Evolutionary conservation across 2,888 invertebrate species (phyloP), one percentile per base, ranked within the genome.

Genomic region (Andrena bucephala): DNA sequence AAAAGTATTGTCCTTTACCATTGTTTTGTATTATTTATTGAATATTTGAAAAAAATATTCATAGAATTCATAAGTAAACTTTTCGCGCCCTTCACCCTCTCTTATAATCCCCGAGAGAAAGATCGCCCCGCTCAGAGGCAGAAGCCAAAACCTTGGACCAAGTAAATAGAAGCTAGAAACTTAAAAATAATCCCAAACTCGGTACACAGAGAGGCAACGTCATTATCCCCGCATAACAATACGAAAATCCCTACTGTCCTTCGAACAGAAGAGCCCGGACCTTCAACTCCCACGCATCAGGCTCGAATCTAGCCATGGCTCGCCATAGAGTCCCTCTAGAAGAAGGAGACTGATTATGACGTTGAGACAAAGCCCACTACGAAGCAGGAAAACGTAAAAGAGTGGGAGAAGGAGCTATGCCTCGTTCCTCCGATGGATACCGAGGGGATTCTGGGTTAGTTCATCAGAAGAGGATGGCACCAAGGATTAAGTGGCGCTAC

Each of bases 401-500:
- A 54, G 16, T 13, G 33, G 10, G 57, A 57, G 27, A 24, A 57
- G 57, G 27, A 57, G 42, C 42, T 5, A 42, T 16, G 42, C 42
- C 13, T 57, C 27, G 24, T 24, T 57, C 57, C 24, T 27, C 57
- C 10, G 24, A 57, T 31, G 60, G 13, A 48, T 42, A 42, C 42
- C 16, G 16, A 16, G 42, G 5, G 42, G 42, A 42, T 16, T 4
- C 42, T 16, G 42, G 0, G 42, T 5, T 42, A 1, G 16, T 42
- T 5, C 16, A 0, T 42, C 16, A 42, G 42, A 16, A 42, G 16
- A 16, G 16, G 42, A 16, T 42, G 42, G 16, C 42, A 4, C 5
- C 50, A 16, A 10, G 66, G 24, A 84, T 84, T 77, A 86, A 86
- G 81, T 81, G 86, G 85, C 86, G 86, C 79, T 52, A 48, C 60